Conservation (phyloP, 2,888 invertebrate genomes). For the Psococerastis gibbosa region DNA sequence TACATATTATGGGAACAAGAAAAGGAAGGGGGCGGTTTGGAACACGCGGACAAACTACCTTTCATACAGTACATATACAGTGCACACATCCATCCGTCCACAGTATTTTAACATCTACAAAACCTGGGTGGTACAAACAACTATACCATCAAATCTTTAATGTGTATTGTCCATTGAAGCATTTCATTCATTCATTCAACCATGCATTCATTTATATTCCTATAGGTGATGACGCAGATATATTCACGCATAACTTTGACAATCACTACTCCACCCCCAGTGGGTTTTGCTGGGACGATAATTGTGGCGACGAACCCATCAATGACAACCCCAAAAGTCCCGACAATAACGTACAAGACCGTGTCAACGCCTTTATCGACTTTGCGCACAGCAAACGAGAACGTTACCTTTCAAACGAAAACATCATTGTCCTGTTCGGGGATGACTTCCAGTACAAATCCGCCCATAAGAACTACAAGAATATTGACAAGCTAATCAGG, state of each 20-base stretch:
- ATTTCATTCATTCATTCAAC: too few relatives aligned
- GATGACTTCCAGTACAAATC: conserved; percentile 42
- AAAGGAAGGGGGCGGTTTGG: too few relatives aligned
- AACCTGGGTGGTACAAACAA: too few relatives aligned
- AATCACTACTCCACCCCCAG: conserved; percentile 33
- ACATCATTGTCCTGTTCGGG: conserved; percentile 45
- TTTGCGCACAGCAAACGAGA: conserved; percentile 23
- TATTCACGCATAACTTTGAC: conserved; percentile 35
- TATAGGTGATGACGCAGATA: conserved; percentile 23
- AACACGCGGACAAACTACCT: too few relatives aligned
- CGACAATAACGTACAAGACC: conserved; percentile 42
- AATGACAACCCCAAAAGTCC: conserved; percentile 32
- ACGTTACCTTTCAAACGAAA: conserved; percentile 31
- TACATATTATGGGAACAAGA: too few relatives aligned
- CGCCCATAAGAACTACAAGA: conserved; percentile 36
- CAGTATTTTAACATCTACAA: too few relatives aligned
- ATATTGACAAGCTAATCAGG: conserved; percentile 35
- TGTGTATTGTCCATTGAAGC: too few relatives aligned
- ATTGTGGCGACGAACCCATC: conserved; percentile 31
- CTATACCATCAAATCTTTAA: too few relatives aligned
- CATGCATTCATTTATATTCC: too few relatives aligned
- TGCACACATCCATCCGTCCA: too few relatives aligned
- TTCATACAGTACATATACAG: too few relatives aligned
- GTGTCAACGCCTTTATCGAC: conserved; percentile 27
- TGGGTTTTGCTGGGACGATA: conserved; percentile 38